Conservation (phyloP, 2,797 vertebrate species). For the Limnodromus scolopaceus region DNA sequence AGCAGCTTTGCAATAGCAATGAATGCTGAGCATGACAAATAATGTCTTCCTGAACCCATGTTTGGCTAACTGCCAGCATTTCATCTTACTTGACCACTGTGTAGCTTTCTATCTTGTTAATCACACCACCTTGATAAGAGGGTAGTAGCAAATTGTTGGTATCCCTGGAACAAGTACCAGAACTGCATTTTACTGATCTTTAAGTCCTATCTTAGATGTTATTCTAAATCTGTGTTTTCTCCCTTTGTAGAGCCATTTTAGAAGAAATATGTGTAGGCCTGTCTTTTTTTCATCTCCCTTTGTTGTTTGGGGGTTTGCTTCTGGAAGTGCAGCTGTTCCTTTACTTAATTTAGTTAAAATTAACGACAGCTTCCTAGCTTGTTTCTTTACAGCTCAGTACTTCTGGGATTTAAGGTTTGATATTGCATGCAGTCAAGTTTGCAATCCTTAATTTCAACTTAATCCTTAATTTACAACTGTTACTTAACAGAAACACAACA, state of each 20-base stretch:
- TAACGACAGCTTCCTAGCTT: background rate
- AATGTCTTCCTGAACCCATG: background rate
- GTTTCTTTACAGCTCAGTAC: background rate
- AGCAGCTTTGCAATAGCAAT: background rate
- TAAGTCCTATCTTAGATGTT: background rate
- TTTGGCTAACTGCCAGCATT: background rate
- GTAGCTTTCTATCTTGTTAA: slow-evolving; percentile 30
- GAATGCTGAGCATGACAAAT: slow-evolving; percentile 19
- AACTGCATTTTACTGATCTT: background rate
- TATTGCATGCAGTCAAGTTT: background rate
- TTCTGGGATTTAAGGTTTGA: background rate
- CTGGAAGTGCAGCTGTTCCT: background rate
- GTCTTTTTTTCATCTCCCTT: background rate
- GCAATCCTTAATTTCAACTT: background rate
- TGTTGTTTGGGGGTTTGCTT: background rate
- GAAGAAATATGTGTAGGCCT: background rate
- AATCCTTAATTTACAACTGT: slow-evolving; percentile 6
- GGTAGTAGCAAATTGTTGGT: background rate
- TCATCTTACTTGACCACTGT: slow-evolving; percentile 8
- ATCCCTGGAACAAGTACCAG: slow-evolving; percentile 2
- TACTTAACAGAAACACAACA: slow-evolving; percentile 15
- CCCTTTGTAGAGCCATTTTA: background rate
- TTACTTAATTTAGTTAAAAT: slow-evolving; percentile 3
- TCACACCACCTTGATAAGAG: background rate
- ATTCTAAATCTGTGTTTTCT: slow-evolving; percentile 11